Evolutionary conservation across 2,113 vertebrate genomes (phyloP).

Genomic region (Oncorhynchus mykiss): DNA sequence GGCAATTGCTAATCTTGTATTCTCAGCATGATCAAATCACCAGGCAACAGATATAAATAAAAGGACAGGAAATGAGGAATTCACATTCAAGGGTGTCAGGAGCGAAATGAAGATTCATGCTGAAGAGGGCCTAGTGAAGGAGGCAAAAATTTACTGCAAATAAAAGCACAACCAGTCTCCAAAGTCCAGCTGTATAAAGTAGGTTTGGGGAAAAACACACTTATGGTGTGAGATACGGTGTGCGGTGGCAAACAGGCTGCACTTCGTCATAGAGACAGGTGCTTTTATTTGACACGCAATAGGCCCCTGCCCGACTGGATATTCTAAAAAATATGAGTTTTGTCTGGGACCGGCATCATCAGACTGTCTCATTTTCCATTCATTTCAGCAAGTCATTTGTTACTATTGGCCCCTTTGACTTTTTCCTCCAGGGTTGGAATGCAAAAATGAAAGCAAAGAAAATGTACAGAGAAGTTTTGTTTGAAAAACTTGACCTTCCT

Average conservation of each 20-base stretch:
- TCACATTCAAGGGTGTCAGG: conserved; percentile 94
- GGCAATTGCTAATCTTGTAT: conserved; percentile 92
- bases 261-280: conserved; percentile 79
- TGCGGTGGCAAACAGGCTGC: conserved; percentile 40
- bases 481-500: no score
- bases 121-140: conserved; percentile 76
- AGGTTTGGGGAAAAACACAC: conserved; percentile 53
- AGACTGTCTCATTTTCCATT: conserved; percentile 62
- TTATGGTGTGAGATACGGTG: conserved; percentile 14
- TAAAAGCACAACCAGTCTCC: conserved; percentile 74
- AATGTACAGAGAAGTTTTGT: not conserved
- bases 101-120: conserved; percentile 94
- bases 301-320: conserved; percentile 63
- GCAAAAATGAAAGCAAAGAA: not conserved
- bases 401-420: conserved; percentile 7
- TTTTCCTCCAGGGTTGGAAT: no score
- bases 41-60: conserved; percentile 95
- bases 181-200: conserved; percentile 65
- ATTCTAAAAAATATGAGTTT: conserved; percentile 76
- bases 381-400: conserved; percentile 36
- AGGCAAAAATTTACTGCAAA: conserved; percentile 82
- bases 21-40: conserved; percentile 94
- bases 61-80: conserved; percentile 95
- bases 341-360: conserved; percentile 60
- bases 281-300: conserved; percentile 78